These are phyloP conservation scores for Lamprologus ornatipinnis DNA, from an alignment of 2,113 vertebrate genomes.

Conservation along the genomic window DNA sequence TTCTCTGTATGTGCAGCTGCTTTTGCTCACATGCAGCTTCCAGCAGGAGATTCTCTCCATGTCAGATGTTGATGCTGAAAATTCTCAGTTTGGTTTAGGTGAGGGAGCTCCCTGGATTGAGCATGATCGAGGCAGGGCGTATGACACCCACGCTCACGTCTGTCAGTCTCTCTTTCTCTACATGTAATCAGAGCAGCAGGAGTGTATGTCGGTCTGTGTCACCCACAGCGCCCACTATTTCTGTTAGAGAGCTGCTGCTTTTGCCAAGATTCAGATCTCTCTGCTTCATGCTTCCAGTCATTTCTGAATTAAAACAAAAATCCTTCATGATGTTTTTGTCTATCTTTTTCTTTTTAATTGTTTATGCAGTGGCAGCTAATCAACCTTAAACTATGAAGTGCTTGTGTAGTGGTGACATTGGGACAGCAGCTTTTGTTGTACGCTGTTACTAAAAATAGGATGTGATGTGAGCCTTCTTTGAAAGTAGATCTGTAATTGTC, in stretches of 20 bases:
- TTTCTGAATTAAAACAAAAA: neutral
- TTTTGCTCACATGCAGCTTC: neutral
- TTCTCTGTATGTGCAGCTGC: neutral
- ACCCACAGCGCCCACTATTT: neutral
- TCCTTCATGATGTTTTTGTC: neutral
- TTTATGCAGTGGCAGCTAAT: neutral
- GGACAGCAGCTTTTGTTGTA: neutral
- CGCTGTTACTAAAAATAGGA: neutral
- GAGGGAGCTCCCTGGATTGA: neutral
- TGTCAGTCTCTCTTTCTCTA: neutral
- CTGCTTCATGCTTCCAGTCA: neutral
- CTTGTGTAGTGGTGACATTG: neutral
- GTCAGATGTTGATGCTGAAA: neutral
- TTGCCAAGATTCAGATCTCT: neutral
- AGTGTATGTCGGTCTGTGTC: neutral
- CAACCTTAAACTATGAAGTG: neutral
- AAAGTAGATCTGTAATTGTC: neutral
- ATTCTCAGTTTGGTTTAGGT: neutral
- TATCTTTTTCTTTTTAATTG: neutral
- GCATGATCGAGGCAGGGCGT: neutral
- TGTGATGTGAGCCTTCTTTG: neutral
- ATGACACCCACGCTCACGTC: neutral
- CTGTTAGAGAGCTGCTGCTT: neutral
- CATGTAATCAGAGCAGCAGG: neutral
- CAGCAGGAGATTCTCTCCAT: neutral